A percentile compares a stretch with the other conserved stretches of the same genome.
These are phyloP conservation scores for Masticophis lateralis DNA, from an alignment of 2,797 vertebrate genomes.

Conservation along the genomic window DNA sequence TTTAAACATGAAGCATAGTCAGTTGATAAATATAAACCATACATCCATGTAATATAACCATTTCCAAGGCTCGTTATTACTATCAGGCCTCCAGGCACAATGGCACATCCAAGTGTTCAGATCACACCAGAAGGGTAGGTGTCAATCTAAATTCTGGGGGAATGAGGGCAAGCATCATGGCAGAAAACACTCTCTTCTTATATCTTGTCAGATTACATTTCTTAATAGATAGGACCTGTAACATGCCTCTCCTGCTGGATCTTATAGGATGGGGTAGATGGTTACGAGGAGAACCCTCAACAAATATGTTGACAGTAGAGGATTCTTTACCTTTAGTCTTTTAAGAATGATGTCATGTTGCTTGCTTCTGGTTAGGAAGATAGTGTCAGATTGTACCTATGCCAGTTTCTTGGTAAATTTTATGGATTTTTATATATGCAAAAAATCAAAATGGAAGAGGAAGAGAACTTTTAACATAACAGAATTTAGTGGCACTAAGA, in stretches of 20 bases:
- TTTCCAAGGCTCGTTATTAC: background rate
- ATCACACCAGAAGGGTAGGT: background rate
- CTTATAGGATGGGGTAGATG: background rate
- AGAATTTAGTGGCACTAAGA: background rate
- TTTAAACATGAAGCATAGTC: background rate
- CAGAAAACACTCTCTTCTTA: background rate
- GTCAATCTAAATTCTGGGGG: background rate
- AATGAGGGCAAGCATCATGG: background rate
- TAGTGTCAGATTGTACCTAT: background rate
- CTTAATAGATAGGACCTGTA: background rate
- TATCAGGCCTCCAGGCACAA: background rate
- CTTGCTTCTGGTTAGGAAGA: background rate
- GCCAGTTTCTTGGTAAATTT: background rate
- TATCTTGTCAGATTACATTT: background rate
- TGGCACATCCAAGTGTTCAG: background rate
- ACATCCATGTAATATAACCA: background rate
- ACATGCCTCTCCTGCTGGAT: background rate
- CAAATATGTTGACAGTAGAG: background rate
- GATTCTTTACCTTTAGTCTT: background rate
- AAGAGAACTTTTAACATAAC: background rate
- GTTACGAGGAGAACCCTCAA: background rate
- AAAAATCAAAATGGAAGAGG: background rate
- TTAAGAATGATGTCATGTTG: background rate
- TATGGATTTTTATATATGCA: background rate
- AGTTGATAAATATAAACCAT: background rate